Percentiles rank a stretch among this genome's conserved stretches.
These are phyloP conservation scores for Pterocles orientalis DNA, from an alignment of 2,113 vertebrate genomes.

Conservation along the genomic window DNA sequence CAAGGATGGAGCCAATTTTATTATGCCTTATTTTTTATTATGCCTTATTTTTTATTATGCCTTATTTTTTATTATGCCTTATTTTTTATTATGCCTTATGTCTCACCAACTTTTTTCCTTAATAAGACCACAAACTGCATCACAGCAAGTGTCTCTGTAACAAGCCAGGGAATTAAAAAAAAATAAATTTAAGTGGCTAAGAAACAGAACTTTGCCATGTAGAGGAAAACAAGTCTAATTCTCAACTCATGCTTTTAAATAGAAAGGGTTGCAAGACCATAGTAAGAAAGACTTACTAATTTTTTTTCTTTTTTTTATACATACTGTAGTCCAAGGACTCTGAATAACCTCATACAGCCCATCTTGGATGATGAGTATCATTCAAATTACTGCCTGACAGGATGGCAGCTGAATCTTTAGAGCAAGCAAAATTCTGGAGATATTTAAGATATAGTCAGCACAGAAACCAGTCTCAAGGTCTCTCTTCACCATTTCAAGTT, in stretches of 20 bases:
- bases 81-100: too few species aligned
- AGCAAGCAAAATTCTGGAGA: background rate
- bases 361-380: background rate
- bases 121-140: background rate
- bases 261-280: background rate
- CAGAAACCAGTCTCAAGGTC: background rate
- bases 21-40: background rate
- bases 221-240: background rate
- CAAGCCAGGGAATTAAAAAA: background rate
- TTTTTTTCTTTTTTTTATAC: background rate
- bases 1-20: background rate
- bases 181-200: background rate
- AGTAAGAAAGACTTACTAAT: background rate
- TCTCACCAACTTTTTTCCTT: conserved; percentile 12
- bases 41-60: background rate
- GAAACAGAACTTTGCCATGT: background rate
- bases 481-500: background rate
- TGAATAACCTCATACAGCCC: background rate
- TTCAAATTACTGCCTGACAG: background rate
- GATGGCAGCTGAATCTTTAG: background rate
- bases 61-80: background rate
- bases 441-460: background rate
- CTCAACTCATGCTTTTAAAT: background rate
- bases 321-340: background rate
- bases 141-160: background rate